Evolutionary conservation across 1,140 invertebrate genomes (phyloP).

Genomic region (Saccostrea echinata): DNA sequence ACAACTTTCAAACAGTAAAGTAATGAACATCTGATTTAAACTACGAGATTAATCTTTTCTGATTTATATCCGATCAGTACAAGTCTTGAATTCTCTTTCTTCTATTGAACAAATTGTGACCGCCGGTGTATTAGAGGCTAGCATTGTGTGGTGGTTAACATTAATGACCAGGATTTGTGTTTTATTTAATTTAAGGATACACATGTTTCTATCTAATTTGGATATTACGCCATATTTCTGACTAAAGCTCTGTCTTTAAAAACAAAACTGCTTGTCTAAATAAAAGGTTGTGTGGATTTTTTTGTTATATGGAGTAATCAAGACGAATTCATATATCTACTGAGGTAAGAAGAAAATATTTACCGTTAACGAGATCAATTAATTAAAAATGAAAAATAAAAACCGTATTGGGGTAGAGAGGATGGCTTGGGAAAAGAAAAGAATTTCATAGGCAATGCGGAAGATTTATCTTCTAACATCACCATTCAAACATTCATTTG

Average conservation of each 20-base stretch:
- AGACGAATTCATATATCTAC: background rate
- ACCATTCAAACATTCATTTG: background rate
- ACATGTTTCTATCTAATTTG: background rate
- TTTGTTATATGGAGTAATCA: background rate
- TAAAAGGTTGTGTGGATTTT: background rate
- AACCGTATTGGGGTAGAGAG: no score
- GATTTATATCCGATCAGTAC: constrained; percentile 7
- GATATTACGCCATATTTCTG: background rate
- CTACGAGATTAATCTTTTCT: constrained; percentile 22
- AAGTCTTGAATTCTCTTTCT: constrained; percentile 15
- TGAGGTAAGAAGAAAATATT: background rate
- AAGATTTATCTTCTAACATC: background rate
- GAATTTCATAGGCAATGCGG: no score
- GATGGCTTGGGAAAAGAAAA: no score
- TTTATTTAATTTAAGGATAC: constrained; percentile 4
- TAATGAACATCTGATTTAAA: constrained; percentile 35
- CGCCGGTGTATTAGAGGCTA: background rate
- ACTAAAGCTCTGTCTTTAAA: background rate
- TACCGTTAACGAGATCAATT: no score
- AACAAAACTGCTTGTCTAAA: background rate
- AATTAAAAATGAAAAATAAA: no score
- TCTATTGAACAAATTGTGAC: background rate
- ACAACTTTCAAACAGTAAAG: background rate
- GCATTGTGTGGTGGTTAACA: background rate
- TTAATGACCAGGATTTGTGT: constrained; percentile 21